Evolutionary conservation across 2,888 invertebrate species (phyloP), one percentile per base, ranked within the genome.

Genomic region (Sesia bembeciformis): DNA sequence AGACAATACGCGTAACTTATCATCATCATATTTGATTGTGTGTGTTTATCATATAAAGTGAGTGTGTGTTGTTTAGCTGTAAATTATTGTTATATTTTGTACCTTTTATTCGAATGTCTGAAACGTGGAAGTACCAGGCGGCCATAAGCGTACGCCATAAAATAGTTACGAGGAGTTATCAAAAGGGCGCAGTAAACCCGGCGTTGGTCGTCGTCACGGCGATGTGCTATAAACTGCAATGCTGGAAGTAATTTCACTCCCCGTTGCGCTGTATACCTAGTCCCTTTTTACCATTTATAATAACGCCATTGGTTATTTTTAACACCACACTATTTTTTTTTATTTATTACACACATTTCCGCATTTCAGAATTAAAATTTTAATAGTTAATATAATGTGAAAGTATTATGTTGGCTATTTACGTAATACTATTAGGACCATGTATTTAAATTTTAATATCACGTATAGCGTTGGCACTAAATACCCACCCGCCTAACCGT

Each of bases 91-190:
- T 43, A 43, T 46, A 46, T 8, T 8, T 4, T n/a, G 5, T 8
- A 3, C 46, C n/a, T 46, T 46, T 46, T 46, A 46, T 46, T 46
- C 23, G 46, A 46, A 46, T 46, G 46, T 46, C 46, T 7, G 56
- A 64, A 62, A 41, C 53, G 52, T 50, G 62, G 63, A 60, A 67
- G 77, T 76, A 77, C 80, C 76, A 80, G 77, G 78, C 72, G 66
- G 66, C 61, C 74, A 80, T 79, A 76, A 78, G 75, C 74, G 76
- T 70, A 69, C 66, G 70, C 73, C 75, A 74, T 83, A 83, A 83
- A 82, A 81, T 76, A 73, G 74, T 46, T 79, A 81, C 78, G 80
- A 81, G 73, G 72, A 80, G 78, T 79, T 80, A 82, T 81, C 81
- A 81, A 82, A 80, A 76, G 79, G 78, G 75, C 74, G 76, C 73